Conservation (phyloP, 2,113 vertebrate species). For the Perccottus glenii region DNA sequence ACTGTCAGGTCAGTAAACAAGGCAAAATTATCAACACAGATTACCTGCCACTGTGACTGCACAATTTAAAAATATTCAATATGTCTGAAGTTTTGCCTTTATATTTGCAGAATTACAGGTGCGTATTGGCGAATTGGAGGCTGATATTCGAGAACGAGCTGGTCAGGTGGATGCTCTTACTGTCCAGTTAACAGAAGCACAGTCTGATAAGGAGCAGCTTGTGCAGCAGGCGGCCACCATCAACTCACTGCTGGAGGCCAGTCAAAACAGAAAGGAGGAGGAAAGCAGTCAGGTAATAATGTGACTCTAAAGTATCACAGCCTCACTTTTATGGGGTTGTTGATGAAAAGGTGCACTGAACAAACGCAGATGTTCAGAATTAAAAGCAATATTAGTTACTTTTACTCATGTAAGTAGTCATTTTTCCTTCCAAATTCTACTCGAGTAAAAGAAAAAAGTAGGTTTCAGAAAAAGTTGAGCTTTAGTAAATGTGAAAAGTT, state of each 20-base stretch:
- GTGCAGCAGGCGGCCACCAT: conserved; percentile 84
- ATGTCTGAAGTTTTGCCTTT: not conserved
- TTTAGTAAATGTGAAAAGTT: no score
- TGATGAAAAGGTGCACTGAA: no score
- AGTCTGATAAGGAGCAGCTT: conserved; percentile 81
- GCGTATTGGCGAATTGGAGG: conserved; percentile 79
- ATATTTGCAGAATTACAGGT: conserved; percentile 81
- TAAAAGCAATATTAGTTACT: no score
- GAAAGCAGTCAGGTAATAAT: conserved; percentile 75
- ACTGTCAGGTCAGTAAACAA: conserved; percentile 79
- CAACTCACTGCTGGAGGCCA: conserved; percentile 86
- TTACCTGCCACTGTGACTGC: no score
- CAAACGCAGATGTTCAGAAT: no score
- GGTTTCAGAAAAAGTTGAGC: no score
- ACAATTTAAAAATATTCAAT: not conserved
- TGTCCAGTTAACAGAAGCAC: conserved; percentile 79
- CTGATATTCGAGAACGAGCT: conserved; percentile 76
- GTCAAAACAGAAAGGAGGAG: conserved; percentile 76
- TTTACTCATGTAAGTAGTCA: not conserved
- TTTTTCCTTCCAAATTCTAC: not conserved
- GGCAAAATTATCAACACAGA: not conserved
- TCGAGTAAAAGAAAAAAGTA: no score
- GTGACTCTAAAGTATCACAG: no score
- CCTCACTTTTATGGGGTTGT: no score
- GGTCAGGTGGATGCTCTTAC: conserved; percentile 81